phyloP scores from a whole-genome alignment of 1,140 invertebrate genomes.

The Polyergus mexicanus region DNA sequence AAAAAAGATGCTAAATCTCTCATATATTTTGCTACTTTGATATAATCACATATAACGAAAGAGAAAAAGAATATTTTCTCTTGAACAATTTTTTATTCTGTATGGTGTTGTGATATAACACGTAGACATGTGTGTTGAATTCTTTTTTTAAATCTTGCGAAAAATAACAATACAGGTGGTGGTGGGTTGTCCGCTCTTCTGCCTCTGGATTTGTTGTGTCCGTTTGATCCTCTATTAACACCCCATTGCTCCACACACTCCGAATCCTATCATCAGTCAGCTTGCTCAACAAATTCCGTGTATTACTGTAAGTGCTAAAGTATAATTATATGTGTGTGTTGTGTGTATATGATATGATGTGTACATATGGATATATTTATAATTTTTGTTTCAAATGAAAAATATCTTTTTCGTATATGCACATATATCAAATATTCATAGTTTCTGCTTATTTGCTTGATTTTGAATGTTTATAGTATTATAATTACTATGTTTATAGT shows the following conservation, averaged over 20 bases:
- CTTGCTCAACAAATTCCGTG: constrained; percentile 84
- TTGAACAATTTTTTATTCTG: neutral
- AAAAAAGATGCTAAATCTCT: neutral
- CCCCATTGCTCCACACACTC: constrained; percentile 85
- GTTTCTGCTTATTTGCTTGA: neutral
- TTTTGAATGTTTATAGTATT: constrained; percentile 1
- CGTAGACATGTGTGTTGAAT: constrained; percentile 1
- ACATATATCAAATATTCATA: constrained; percentile 17
- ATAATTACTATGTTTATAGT: neutral
- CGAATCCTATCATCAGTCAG: constrained; percentile 86
- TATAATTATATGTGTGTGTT: constrained; percentile 41
- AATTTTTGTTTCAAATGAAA: constrained; percentile 24
- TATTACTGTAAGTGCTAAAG: constrained; percentile 85
- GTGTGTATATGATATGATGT: neutral
- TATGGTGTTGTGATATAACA: constrained; percentile 14
- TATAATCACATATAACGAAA: neutral
- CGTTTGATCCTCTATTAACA: constrained; percentile 86
- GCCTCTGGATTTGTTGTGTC: constrained; percentile 85
- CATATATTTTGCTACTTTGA: neutral
- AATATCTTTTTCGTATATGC: neutral
- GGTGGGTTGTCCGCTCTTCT: constrained; percentile 86
- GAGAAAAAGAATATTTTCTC: constrained; percentile 8
- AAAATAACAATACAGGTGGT: constrained; percentile 80
- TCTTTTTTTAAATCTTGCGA: constrained; percentile 51
- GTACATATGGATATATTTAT: neutral